Conservation (phyloP, 2,888 invertebrate species). For the Amblyjoppa fuscipennis region DNA sequence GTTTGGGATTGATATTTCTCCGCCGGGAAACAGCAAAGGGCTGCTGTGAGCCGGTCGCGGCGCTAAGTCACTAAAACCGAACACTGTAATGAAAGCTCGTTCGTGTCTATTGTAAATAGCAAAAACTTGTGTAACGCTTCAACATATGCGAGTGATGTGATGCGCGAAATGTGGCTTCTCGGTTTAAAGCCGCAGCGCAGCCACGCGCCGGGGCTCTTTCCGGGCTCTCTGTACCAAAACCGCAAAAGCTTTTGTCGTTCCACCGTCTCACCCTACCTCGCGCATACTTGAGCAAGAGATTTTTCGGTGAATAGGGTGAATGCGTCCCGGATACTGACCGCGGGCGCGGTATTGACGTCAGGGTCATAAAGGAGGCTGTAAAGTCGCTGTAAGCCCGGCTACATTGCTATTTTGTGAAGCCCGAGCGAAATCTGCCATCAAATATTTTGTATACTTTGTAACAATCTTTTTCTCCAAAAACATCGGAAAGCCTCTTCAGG, state of each 20-base stretch:
- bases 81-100: conserved; percentile 46
- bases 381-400: neutral
- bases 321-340: conserved; percentile 22
- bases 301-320: conserved; percentile 6
- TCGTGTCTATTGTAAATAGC: conserved; percentile 31
- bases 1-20: conserved; percentile 6
- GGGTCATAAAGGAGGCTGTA: neutral
- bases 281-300: neutral
- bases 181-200: conserved; percentile 51
- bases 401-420: neutral
- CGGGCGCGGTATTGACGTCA: neutral
- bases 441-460: neutral
- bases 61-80: conserved; percentile 28
- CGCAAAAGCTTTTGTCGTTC: conserved; percentile 50
- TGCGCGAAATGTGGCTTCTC: conserved; percentile 45
- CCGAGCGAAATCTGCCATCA: neutral
- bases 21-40: conserved; percentile 39
- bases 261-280: conserved; percentile 12
- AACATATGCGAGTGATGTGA: conserved; percentile 55
- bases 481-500: neutral
- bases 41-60: neutral
- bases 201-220: neutral
- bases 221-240: conserved; percentile 40
- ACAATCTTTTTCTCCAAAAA: neutral
- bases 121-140: conserved; percentile 40